Evolutionary conservation across 1,140 invertebrate species (phyloP).

Genomic region (Plutomurus gul): DNA sequence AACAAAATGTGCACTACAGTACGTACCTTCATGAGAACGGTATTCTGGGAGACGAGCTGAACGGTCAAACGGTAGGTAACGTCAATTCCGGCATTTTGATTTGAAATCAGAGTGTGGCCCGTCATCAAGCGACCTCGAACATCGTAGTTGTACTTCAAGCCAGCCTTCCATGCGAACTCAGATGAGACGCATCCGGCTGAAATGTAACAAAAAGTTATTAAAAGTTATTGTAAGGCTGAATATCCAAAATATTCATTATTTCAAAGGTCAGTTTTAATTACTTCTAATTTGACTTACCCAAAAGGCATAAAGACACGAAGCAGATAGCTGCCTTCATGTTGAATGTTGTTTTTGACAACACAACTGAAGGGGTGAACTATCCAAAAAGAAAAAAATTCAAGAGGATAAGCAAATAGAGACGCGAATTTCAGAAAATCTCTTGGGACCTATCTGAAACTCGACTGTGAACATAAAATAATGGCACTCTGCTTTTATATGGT

Average conservation of each 20-base stretch:
- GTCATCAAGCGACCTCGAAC: constrained; percentile 44
- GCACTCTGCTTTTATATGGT: not conserved
- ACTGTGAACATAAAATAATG: not conserved
- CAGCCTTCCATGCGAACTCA: constrained; percentile 40
- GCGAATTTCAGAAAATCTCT: constrained; percentile 21
- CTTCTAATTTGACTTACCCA: constrained; percentile 43
- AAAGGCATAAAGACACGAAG: constrained; percentile 43
- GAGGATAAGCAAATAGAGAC: constrained; percentile 3
- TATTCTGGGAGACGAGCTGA: not conserved
- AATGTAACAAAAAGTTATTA: constrained; percentile 30
- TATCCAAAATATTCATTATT: not conserved
- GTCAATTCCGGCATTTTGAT: constrained; percentile 46
- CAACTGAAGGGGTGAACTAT: not conserved
- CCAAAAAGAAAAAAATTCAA: not conserved
- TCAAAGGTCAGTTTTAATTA: not conserved
- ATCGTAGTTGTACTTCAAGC: constrained; percentile 39
- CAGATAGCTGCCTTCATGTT: constrained; percentile 50
- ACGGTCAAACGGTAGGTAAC: constrained; percentile 36
- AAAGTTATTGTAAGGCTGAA: not conserved
- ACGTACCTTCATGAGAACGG: constrained; percentile 38
- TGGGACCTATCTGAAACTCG: constrained; percentile 46
- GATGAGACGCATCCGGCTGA: constrained; percentile 44
- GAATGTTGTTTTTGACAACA: not conserved
- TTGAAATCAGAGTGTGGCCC: constrained; percentile 36
- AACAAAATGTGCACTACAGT: not conserved